Base-by-base conservation (phyloP, 2,113 vertebrate species). In the Silurus meridionalis region DNA sequence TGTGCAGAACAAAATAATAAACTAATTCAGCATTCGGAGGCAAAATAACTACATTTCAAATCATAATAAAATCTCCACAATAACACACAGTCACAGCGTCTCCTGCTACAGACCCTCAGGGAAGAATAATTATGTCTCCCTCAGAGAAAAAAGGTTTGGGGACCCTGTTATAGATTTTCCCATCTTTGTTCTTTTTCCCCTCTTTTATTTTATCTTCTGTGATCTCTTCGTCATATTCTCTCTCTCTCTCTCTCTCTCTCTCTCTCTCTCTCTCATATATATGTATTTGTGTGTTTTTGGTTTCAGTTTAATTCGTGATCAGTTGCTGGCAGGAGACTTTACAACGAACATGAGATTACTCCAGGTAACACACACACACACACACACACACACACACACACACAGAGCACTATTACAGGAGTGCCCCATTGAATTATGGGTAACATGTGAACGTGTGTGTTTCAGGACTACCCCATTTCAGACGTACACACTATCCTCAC, bases 271-370 rank as follows among this genome's bases (percentile, higher is more conserved):
- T 55, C 7, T 69, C 3, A 23, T 52, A 11, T 78, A 53, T 61
- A 3, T 77, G 21, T 23, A 9, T 57, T 50, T 10, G 4, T 10
- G 4, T 77, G 25, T 83, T 57, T 77, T 63, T 82, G 50, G 15
- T 84, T 85, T 21, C 90, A 99, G 98, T 92, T 94, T 99, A 82
- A 99, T 99, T 89, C 95, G 97, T 91, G 96, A 97, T 89, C 96
- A 96, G 88, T 64, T 99, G 78, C 94, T 99, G 91, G 95, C 95
- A 69, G 97, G 98, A 88, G 98, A 99, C 92, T 99, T 99, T 90
- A 99, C 97, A 6, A 74, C 95, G 13, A 99, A 99, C 90, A 99
- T 99, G 98, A 96, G 98, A 90, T 95, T 97, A 90, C 94, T 99
- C 58, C 98, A 99, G 97, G 98, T 99, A 92, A 84, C 8, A 69